phyloP scores from a whole-genome alignment of 2,797 vertebrate genomes.

The Acanthurus leucopareius region DNA sequence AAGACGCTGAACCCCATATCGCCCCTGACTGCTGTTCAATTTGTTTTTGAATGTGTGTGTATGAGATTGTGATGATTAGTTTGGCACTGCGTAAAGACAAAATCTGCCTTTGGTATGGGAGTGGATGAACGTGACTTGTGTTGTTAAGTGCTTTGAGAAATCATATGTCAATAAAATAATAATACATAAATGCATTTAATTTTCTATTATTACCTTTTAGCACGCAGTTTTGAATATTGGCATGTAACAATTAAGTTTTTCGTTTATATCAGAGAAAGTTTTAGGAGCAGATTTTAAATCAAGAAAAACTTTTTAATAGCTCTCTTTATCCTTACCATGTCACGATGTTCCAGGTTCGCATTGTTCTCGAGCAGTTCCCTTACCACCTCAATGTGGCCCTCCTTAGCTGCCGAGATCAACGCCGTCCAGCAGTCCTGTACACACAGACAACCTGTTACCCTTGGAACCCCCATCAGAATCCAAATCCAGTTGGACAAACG shows the following conservation, averaged over 20 bases:
- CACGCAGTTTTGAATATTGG: not conserved
- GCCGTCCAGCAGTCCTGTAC: conserved; percentile 98
- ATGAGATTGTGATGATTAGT: no score
- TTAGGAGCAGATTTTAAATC: not conserved
- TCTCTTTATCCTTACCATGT: conserved; percentile 89
- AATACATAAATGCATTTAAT: not conserved
- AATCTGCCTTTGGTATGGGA: no score
- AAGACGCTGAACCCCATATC: no score
- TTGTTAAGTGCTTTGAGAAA: no score
- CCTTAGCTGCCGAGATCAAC: conserved; percentile 96
- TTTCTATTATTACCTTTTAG: not conserved
- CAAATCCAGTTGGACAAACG: conserved; percentile 32
- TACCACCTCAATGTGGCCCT: conserved; percentile 93
- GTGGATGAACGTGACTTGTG: no score
- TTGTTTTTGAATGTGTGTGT: no score
- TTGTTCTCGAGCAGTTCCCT: conserved; percentile 91
- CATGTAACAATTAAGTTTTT: not conserved
- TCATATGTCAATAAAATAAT: not conserved
- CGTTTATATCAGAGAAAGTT: not conserved
- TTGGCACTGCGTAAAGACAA: no score
- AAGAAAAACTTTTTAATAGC: not conserved
- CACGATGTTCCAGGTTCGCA: conserved; percentile 94
- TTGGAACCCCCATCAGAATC: conserved; percentile 40
- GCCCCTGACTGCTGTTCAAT: no score
- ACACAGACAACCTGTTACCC: conserved; percentile 64